phyloP scores from a whole-genome alignment of 2,888 invertebrate genomes.

The Orgyia antiqua region DNA sequence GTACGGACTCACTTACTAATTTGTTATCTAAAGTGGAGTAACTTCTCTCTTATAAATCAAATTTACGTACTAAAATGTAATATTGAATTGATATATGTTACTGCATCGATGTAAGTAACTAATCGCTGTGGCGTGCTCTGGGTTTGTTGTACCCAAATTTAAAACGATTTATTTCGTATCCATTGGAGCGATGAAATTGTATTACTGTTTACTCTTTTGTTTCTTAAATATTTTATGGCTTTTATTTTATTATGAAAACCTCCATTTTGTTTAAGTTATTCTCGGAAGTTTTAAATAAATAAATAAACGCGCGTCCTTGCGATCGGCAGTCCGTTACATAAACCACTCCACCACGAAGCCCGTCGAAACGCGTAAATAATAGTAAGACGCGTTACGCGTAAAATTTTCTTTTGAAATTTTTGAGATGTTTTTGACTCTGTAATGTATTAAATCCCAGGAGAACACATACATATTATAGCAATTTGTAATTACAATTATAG shows the following conservation, averaged over 20 bases:
- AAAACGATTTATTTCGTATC: constrained; percentile 10
- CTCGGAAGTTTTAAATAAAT: too few species aligned
- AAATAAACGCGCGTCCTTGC: too few species aligned
- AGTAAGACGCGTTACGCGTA: too few species aligned
- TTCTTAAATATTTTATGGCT: constrained; percentile 8
- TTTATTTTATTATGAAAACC: constrained; percentile 16
- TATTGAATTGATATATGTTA: constrained; percentile 25
- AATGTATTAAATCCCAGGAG: constrained; percentile 17
- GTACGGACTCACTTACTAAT: constrained; percentile 47
- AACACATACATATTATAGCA: constrained; percentile 26
- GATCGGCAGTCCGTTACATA: too few species aligned
- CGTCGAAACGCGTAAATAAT: too few species aligned
- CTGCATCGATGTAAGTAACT: constrained; percentile 22
- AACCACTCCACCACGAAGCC: too few species aligned
- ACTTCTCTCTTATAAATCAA: constrained; percentile 47
- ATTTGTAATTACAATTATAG: constrained; percentile 44
- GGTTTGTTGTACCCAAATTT: constrained; percentile 9
- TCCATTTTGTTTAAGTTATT: constrained; percentile 10
- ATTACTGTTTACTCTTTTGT: constrained; percentile 9
- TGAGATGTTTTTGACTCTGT: too few species aligned
- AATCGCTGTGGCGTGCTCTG: constrained; percentile 11
- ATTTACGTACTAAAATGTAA: constrained; percentile 35
- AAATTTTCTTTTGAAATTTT: too few species aligned
- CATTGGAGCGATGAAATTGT: constrained; percentile 7
- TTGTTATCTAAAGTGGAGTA: constrained; percentile 42